Evolutionary conservation across 2,888 invertebrate genomes (phyloP), one percentile per base, ranked within the genome.

Genomic region (Macrostomum cliftonense): DNA sequence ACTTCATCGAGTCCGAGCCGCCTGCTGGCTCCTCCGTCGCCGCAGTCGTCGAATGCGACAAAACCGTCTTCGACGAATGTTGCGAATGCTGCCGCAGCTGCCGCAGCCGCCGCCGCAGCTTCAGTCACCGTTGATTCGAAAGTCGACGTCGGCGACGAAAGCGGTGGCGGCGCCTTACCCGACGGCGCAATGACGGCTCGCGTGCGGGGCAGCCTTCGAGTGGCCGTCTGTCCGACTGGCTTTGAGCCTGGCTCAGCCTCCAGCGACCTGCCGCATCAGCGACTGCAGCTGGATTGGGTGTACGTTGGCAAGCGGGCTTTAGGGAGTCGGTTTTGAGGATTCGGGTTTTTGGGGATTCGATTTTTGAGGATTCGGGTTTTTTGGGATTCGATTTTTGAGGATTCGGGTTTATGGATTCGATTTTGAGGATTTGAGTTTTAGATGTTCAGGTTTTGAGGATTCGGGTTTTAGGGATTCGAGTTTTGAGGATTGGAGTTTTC

Each of bases 221-320:
- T 51, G 40, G 42, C 37, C 28, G 36, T 55, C 42, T 43, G 44
- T 36, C 51, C 49, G 17, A 50, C 51, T 45, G 50, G 49, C 40
- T 7, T 52, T 2, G 20, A 20, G 17, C 43, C 53, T n/a, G 49
- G 45, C 36, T 21, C 44, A 2, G 42, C 52, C 5, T 54, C 56
- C 12, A 52, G 50, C 7, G 65, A 65, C 43, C 63, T 61, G 2
- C 64, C 65, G 5, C 49, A 54, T 14, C 57, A 63, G 47, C 47
- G 62, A 42, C 57, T 65, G 9, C 57, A 60, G 44, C 53, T 65
- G 36, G 60, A 63, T 36, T 65, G 65, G 65, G 58, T 64, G 65
- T 65, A 58, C 55, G 63, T 58, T 28, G 5, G n/a, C n/a, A n/a
- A n/a, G n/a, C n/a, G n/a, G n/a, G 4, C 5, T 28, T 28, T 28